Conservation (phyloP, 1,140 invertebrate genomes). For the Anastrepha obliqua region DNA sequence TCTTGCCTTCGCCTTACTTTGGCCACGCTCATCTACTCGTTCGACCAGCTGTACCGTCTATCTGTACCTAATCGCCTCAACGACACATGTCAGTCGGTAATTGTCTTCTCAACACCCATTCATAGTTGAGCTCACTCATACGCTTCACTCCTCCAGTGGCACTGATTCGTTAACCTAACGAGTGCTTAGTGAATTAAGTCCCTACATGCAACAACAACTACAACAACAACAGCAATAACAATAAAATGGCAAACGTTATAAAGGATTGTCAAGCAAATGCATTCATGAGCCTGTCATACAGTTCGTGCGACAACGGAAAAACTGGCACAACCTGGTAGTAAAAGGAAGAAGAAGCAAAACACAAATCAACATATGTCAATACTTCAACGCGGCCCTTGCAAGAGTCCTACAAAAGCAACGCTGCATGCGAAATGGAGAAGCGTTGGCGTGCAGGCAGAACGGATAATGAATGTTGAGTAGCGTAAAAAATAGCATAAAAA, state of each 20-base stretch:
- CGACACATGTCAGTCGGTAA: constrained; percentile 39
- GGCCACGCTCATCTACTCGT: neutral
- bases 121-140: constrained; percentile 8
- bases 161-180: constrained; percentile 41
- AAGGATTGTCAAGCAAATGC: constrained; percentile 37
- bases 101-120: constrained; percentile 24
- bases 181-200: constrained; percentile 46
- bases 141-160: neutral
- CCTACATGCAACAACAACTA: constrained; percentile 4
- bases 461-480: constrained; percentile 48
- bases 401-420: constrained; percentile 47
- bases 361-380: constrained; percentile 52
- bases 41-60: neutral
- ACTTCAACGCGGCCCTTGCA: constrained; percentile 26
- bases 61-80: constrained; percentile 11
- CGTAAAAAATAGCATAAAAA: constrained; percentile 55
- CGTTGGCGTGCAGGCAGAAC: neutral
- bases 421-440: constrained; percentile 37
- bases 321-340: neutral
- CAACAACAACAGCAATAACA: constrained; percentile 39
- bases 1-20: neutral
- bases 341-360: neutral
- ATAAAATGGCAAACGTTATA: constrained; percentile 31
- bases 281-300: neutral
- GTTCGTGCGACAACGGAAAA: neutral